These are phyloP conservation scores for Manis javanica DNA, from an alignment of 2,797 vertebrate genomes.

Conservation along the genomic window DNA sequence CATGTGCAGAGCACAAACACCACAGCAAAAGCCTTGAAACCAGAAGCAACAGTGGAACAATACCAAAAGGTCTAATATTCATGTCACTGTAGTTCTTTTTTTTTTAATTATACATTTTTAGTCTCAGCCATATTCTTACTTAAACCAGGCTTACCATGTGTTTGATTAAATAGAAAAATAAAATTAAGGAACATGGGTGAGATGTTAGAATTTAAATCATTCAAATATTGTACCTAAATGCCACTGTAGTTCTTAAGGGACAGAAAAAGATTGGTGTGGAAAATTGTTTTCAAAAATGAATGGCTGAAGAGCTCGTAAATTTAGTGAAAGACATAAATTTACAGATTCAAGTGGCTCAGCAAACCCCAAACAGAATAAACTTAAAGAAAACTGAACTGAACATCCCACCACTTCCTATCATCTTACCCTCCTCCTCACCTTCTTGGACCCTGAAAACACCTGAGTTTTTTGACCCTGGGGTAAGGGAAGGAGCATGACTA, in stretches of 20 bases:
- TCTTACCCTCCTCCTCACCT: neutral
- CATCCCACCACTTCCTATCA: neutral
- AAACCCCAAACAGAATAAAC: neutral
- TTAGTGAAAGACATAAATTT: conserved; percentile 4
- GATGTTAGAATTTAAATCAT: conserved; percentile 18
- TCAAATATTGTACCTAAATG: neutral
- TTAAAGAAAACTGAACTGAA: neutral
- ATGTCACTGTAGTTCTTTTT: neutral
- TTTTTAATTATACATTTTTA: neutral
- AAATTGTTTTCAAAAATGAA: neutral
- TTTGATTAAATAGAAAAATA: conserved; percentile 2
- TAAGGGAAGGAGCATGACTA: neutral
- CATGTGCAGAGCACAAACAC: neutral
- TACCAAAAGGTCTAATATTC: neutral
- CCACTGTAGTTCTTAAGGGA: neutral
- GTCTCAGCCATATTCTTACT: neutral
- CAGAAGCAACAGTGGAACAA: neutral
- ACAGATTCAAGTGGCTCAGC: neutral
- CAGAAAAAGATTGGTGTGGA: neutral
- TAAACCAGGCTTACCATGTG: neutral
- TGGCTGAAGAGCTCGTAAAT: neutral
- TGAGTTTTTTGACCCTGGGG: neutral
- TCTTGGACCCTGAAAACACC: neutral
- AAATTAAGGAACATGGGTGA: neutral
- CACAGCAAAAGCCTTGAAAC: neutral